Base-by-base conservation (phyloP, 2,797 vertebrate species). In the Sebastes diploproa region DNA sequence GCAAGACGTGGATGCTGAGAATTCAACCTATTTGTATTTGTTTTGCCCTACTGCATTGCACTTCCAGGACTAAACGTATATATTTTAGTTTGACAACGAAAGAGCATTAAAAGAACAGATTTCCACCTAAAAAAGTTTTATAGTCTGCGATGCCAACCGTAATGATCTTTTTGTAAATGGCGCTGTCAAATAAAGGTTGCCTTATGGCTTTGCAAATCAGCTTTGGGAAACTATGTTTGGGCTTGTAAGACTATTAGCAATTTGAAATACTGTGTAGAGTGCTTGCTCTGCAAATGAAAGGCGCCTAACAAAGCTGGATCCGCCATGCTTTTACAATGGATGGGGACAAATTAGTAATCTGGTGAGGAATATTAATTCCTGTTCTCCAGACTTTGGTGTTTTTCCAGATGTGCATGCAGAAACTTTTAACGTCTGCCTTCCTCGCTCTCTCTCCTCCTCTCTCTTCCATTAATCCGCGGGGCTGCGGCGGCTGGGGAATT, bases 391-490 rank as follows among this genome's bases (percentile, higher is more conserved):
- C 80, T 86, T 86, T 87, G 77, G 84, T 81, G 71, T 78, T 85
- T 89, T 82, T 91, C 85, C 85, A 89, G 66, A 91, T 90, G 80
- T 83, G 82, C 81, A 80, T 54, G 81, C 77, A 77, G 76, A 85
- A 90, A 83, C 74, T 76, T 84, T 64, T 52, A 78, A 69, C 52
- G 4, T 68, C 42, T 75, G 77, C n/a, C 38, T 58, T 66, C 65
- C 42, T 67, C 13, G 1, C 67, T 14, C 66, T 67, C 70, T 25
- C 67, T 25, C 67, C 61, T 65, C 60, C 75, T 29, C 76, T 73
- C 62, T 34, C 81, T 78, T 25, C 60, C 70, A 90, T 90, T 88
- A 91, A 90, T 91, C 81, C 87, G 80, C n/a, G 7, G 16, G 58
- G 58, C 75, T 70, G 64, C 60, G 11, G 42, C 14, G 23, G 54